Conservation (phyloP, 2,888 invertebrate species). For the Andricus curvator region DNA sequence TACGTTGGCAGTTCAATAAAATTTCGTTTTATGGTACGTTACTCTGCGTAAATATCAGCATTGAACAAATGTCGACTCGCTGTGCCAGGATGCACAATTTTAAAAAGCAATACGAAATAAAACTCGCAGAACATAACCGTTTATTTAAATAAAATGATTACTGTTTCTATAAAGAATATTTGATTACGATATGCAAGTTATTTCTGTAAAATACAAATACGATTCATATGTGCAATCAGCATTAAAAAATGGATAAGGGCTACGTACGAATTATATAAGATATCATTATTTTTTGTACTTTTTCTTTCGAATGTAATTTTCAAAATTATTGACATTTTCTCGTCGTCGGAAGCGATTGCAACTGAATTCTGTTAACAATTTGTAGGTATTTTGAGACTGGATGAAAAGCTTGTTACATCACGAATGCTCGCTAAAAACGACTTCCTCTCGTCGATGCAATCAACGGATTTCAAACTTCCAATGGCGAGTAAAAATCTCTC, state of each 20-base stretch:
- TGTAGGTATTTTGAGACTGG: background rate
- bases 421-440: background rate
- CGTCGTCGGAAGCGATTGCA: background rate
- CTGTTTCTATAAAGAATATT: background rate
- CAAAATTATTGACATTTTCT: background rate
- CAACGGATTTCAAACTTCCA: background rate
- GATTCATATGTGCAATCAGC: background rate
- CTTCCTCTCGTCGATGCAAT: background rate
- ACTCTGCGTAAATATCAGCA: conserved; percentile 26
- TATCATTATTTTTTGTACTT: background rate
- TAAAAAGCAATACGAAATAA: background rate
- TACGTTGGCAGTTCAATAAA: conserved; percentile 31
- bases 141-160: background rate
- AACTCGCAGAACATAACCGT: no score
- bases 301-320: background rate
- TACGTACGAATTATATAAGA: background rate
- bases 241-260: background rate
- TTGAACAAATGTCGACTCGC: conserved; percentile 8
- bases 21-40: conserved; percentile 36
- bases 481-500: background rate
- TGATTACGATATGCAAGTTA: background rate
- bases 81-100: background rate
- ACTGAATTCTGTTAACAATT: background rate
- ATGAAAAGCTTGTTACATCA: background rate
- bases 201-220: background rate